Evolutionary conservation across 1,140 invertebrate genomes (phyloP), one percentile per base, ranked within the genome.

Genomic region (Zaprionus capensis): DNA sequence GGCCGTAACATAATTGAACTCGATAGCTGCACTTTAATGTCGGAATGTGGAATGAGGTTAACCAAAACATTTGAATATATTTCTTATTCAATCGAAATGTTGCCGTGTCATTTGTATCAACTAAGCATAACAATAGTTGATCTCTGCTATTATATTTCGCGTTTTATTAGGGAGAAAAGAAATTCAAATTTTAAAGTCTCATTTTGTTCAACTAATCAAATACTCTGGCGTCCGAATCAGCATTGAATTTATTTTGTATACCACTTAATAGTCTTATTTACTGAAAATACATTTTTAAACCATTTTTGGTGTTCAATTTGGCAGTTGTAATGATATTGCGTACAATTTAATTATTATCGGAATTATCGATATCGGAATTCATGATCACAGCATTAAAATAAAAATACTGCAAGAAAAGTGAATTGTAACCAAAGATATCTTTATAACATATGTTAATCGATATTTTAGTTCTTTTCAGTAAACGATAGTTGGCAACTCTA

Each of bases 1-100:
- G 66, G 71, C 2, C 71, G 71, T n/a, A 49, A 74, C 14, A 74
- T 74, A 24, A 74, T 74, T 11, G 28, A 57, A 49, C 51, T 20
- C 5, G 31, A 66, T 2, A 7, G 38, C 1, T 22, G 6, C 46
- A 24, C 46, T 0, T 51, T 12, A 7, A 24, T 9, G 1, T 4
- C 41, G 22, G 15, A 20, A 2, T 74, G 55, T 38, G 1, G 31
- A 0, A 58, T 51, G 15, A 12, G 15, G 5, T 51, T 41, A 24
- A 22, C 12, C 24, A 56, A 28, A n/a, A 7, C 11, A 12, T 14
- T 22, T 5, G 9, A 22, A 24, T 14, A 24, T 24, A 5, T 24
- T 14, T n/a, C 11, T 7, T 15, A 20, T 17, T 46, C 7, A 46
- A 46, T 46, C 7, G 20, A 17, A 9, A 44, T 17, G n/a, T 44